phyloP scores from a whole-genome alignment of 2,888 invertebrate genomes.

The Cantharis rufa region DNA sequence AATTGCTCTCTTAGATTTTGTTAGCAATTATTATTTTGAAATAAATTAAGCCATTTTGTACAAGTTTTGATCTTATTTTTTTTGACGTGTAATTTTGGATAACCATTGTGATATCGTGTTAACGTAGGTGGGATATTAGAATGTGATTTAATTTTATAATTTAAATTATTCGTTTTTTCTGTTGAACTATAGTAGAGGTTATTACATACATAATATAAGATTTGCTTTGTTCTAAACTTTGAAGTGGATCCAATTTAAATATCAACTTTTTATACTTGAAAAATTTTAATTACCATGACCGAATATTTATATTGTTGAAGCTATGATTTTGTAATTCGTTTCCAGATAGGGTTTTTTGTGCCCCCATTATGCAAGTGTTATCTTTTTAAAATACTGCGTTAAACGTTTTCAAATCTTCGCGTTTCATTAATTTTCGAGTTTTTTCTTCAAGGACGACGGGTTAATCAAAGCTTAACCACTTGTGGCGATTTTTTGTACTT shows the following conservation, averaged over 20 bases:
- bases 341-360: background rate
- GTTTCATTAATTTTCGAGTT: background rate
- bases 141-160: background rate
- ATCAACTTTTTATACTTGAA: background rate
- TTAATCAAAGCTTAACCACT: background rate
- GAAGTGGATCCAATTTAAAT: background rate
- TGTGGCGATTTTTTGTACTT: background rate
- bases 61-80: background rate
- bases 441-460: background rate
- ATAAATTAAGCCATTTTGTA: background rate
- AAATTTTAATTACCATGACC: background rate
- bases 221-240: slow-evolving; percentile 2
- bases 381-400: background rate
- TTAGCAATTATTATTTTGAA: background rate
- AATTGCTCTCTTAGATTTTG: background rate
- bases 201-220: background rate
- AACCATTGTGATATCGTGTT: background rate
- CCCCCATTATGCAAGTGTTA: background rate
- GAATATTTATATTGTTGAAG: background rate
- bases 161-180: background rate
- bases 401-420: background rate
- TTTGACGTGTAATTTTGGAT: background rate
- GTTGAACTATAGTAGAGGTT: background rate
- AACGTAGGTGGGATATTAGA: background rate
- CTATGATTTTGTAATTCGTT: background rate